Evolutionary conservation across 2,113 vertebrate genomes (phyloP).

Genomic region (Trachemys scripta): DNA sequence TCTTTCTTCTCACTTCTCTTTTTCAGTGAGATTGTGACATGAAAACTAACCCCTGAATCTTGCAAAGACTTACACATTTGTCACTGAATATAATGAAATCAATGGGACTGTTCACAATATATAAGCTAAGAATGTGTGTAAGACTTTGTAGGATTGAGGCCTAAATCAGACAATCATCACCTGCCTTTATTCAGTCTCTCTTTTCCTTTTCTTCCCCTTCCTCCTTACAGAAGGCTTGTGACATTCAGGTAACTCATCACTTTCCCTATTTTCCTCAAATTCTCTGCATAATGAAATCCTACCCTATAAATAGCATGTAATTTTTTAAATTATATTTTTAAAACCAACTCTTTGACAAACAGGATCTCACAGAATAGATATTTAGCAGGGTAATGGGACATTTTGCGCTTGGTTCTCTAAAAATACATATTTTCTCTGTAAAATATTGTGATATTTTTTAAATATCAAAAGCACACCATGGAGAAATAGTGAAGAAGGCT

Average conservation of each 20-base stretch:
- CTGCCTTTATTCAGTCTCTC: background rate
- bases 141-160: background rate
- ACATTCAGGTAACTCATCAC: background rate
- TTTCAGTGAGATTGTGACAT: background rate
- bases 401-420: background rate
- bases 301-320: background rate
- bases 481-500: background rate
- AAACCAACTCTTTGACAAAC: background rate
- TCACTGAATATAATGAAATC: background rate
- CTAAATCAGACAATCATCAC: background rate
- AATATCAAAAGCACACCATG: background rate
- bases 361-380: background rate
- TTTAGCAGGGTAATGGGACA: background rate
- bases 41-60: background rate
- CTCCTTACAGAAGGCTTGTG: background rate
- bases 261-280: background rate
- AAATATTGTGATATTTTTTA: background rate
- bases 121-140: background rate
- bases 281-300: background rate
- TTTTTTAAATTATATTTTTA: background rate
- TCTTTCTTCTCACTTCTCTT: background rate
- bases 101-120: fast-evolving
- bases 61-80: background rate
- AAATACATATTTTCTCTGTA: background rate
- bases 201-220: background rate